Percentiles rank a stretch among this genome's conserved stretches.
These are phyloP conservation scores for Potamilus streckersoni DNA, from an alignment of 1,140 invertebrate species.

Conservation along the genomic window DNA sequence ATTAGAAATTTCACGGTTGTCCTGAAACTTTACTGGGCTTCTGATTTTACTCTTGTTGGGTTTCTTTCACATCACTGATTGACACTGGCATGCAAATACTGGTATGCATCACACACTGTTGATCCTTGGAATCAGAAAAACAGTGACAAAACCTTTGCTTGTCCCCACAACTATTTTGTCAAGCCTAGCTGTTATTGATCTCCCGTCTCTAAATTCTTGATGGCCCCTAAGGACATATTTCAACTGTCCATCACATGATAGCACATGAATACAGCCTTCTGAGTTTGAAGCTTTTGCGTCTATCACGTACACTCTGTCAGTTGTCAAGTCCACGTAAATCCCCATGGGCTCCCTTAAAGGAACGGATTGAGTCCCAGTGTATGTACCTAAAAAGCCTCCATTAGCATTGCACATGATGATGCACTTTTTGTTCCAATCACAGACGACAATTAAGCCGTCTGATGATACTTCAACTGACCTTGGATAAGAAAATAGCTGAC, in stretches of 20 bases:
- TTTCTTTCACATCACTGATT: too few species aligned
- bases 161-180: too few species aligned
- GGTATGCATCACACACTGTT: too few species aligned
- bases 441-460: conserved; percentile 21
- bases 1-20: too few species aligned
- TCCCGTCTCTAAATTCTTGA: conserved; percentile 21
- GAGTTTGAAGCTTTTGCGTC: conserved; percentile 17
- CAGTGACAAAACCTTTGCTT: too few species aligned
- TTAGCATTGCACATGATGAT: conserved; percentile 22
- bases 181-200: conserved; percentile 10
- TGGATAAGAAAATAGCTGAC: conserved; percentile 20
- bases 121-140: too few species aligned
- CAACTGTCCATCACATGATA: conserved; percentile 8
- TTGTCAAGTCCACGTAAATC: conserved; percentile 1
- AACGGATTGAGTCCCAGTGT: conserved; percentile 18
- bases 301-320: conserved; percentile 20
- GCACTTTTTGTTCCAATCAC: conserved; percentile 30
- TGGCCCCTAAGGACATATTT: conserved; percentile 15
- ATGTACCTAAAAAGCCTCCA: conserved; percentile 8
- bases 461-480: conserved; percentile 16
- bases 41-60: too few species aligned
- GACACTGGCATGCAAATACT: too few species aligned
- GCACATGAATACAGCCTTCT: conserved; percentile 12
- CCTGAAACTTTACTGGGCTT: too few species aligned
- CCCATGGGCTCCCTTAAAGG: conserved; percentile 27